These are phyloP conservation scores for Dromas ardeola DNA, from an alignment of 2,113 vertebrate species.

Conservation along the genomic window DNA sequence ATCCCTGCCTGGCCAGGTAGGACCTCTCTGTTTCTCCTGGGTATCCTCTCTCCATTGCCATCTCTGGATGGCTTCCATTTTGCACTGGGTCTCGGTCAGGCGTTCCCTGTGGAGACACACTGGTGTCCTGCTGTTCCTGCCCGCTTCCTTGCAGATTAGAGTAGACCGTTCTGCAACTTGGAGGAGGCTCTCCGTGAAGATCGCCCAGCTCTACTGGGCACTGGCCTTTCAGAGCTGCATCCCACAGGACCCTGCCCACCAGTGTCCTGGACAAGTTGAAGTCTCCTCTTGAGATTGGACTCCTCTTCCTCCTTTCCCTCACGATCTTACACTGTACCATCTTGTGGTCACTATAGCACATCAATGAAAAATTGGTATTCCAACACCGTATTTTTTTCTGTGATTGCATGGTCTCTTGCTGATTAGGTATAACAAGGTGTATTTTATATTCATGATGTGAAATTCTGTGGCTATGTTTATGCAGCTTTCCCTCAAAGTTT, in stretches of 20 bases:
- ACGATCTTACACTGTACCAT: neutral
- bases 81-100: neutral
- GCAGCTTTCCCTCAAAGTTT: neutral
- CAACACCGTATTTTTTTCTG: neutral
- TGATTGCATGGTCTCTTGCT: neutral
- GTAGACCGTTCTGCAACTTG: neutral
- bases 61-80: neutral
- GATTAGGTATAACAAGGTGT: neutral
- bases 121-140: neutral
- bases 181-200: neutral
- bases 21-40: neutral
- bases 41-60: neutral
- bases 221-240: neutral
- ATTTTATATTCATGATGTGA: conserved; percentile 4
- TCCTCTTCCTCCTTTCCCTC: neutral
- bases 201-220: neutral
- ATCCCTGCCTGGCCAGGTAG: neutral
- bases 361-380: neutral
- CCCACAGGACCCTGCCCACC: neutral
- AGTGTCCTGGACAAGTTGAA: neutral
- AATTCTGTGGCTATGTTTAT: conserved; percentile 6
- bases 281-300: neutral
- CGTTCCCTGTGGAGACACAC: neutral
- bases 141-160: neutral
- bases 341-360: neutral